phyloP scores from a whole-genome alignment of 2,113 vertebrate genomes.

The Litocranius walleri region DNA sequence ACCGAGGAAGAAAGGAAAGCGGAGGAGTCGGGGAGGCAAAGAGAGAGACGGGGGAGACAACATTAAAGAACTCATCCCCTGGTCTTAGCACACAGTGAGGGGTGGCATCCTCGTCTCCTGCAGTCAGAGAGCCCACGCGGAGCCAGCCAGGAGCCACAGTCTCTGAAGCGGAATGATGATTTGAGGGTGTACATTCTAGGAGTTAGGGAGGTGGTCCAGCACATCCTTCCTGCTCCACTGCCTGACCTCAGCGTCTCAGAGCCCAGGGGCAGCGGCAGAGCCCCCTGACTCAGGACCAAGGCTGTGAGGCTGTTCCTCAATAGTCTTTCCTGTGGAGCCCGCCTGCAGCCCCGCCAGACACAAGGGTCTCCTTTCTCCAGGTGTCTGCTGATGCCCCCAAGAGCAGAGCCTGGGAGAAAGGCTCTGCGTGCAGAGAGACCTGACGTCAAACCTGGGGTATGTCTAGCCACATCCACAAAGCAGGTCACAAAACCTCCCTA shows the following conservation, averaged over 20 bases:
- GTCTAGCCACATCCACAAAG: neutral
- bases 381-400: neutral
- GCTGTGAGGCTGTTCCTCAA: neutral
- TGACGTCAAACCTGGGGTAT: neutral
- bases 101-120: rapidly evolving
- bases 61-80: neutral
- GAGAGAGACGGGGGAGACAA: neutral
- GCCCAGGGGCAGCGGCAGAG: neutral
- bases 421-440: neutral
- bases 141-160: neutral
- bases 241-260: neutral
- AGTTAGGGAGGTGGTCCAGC: neutral
- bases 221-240: too few relatives aligned
- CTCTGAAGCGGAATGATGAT: neutral
- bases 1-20: neutral
- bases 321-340: too few relatives aligned
- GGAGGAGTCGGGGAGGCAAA: neutral
- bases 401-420: neutral
- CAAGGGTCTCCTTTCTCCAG: neutral
- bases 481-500: neutral
- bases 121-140: neutral
- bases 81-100: neutral
- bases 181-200: neutral
- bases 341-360: neutral
- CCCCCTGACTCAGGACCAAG: neutral